Evolutionary conservation across 2,888 invertebrate species (phyloP), one percentile per base, ranked within the genome.

Genomic region (Fragum whitleyi): DNA sequence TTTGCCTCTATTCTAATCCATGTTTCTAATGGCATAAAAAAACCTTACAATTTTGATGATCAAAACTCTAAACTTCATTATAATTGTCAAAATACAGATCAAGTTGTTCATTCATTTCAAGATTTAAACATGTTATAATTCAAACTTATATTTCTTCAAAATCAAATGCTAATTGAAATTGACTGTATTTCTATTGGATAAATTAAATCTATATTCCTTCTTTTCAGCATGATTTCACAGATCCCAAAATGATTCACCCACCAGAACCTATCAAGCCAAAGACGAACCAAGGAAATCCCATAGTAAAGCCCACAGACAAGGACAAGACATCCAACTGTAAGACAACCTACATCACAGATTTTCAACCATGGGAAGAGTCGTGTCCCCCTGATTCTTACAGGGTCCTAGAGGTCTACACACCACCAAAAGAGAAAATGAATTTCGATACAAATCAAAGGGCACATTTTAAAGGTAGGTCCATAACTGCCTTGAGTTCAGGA

Each of bases 371-470:
- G 85, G 77, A 61, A 26, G 78, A 71, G n/a, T 73, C 59, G 3
- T 14, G 29, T 14, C 76, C 79, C 14, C 79, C 79, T 5, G 69
- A 71, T 29, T 68, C 79, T 1, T 81, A 77, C 55, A 47, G 67
- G 16, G 61, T 65, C 14, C 73, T 77, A 2, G 80, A 83, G 39
- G 71, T 76, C 36, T 88, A 88, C 68, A 72, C 77, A 19, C 83
- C 85, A 1, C 85, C 86, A 2, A 77, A 42, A 32, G 76, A 79
- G 53, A 72, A 73, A 16, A 88, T 88, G 86, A 65, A 78, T 9
- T 83, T 55, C 42, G 79, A 88, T 70, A 85, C 85, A 1, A 84
- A 73, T 28, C 76, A 86, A 9, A 65, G 77, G n/a, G 71, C 81
- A 21, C 72, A 79, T 47, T 86, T 79, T 53, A 86, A 42, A 86